Base-by-base conservation (phyloP, 2,888 invertebrate species). In the Lasioglossum marginatum region DNA sequence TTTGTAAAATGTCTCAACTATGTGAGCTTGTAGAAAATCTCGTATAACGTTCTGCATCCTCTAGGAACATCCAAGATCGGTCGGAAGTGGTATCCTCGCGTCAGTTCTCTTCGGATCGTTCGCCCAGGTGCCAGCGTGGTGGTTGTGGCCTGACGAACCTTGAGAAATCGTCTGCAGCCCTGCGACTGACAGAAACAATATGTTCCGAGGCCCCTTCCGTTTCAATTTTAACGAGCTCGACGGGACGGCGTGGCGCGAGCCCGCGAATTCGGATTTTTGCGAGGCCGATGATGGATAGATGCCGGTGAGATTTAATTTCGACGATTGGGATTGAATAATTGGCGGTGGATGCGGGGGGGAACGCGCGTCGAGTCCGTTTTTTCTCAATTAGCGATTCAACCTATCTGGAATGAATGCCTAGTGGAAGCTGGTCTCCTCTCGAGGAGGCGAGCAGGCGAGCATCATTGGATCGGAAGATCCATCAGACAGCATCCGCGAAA, bases 121-220 rank as follows among this genome's bases (percentile, higher is more conserved):
- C 74, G 71, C 63, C 52, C 43, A 63, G 82, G 63, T 72, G 43
- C 45, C 27, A 66, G 57, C 57, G 75, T 60, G 83, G 57, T 79
- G 76, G 34, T 45, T 68, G 83, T 70, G 76, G 74, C 84, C 73
- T 87, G 88, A 89, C 83, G 84, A 87, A 89, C 85, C 89, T 84
- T 88, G 88, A 88, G 88, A 89, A 88, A 89, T 88, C 78, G 89
- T 72, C 81, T 85, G 81, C 31, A 81, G 87, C 78, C 77, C 68
- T 4, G 34, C 85, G 86, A 81, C 81, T 84, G 85, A 83, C 85
- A 85, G 86, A 85, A 86, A 86, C 83, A 86, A 86, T 86, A 85
- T 86, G 83, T 83, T 81, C 81, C 79, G 60, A 73, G 10, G 75
- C 77, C 80, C 71, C 86, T 85, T 86, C 81, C 86, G 86, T 84